These are phyloP conservation scores for Stegastes partitus DNA, from an alignment of 2,113 vertebrate species.

Conservation along the genomic window DNA sequence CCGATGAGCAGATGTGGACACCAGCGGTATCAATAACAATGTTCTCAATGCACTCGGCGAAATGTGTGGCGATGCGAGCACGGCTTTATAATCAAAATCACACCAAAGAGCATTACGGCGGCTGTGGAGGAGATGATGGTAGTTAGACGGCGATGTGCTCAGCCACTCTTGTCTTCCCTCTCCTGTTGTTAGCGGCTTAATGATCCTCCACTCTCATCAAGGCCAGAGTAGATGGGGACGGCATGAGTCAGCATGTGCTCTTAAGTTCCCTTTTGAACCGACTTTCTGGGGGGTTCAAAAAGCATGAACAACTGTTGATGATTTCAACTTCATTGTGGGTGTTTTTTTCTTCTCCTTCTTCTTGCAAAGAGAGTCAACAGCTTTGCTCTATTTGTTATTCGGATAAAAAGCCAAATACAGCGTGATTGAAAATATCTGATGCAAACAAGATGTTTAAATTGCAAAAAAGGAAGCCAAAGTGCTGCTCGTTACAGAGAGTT, in stretches of 20 bases:
- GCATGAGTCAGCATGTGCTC: constrained; percentile 47
- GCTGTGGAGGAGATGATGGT: constrained; percentile 37
- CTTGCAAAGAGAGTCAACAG: background rate
- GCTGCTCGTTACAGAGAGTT: constrained; percentile 46
- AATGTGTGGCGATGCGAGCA: constrained; percentile 30
- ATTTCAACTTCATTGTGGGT: constrained; percentile 9
- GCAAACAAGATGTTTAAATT: constrained; percentile 47
- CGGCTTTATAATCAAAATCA: constrained; percentile 43
- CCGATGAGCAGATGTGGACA: background rate
- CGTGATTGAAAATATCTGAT: constrained; percentile 33
- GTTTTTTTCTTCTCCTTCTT: too few species aligned
- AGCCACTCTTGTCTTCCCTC: constrained; percentile 47
- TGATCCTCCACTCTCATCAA: constrained; percentile 57
- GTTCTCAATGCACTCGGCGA: background rate
- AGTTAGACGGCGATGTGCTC: constrained; percentile 46
- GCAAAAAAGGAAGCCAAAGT: constrained; percentile 32
- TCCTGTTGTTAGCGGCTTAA: constrained; percentile 63
- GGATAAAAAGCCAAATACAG: constrained; percentile 23
- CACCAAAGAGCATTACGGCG: constrained; percentile 43
- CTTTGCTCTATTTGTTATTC: background rate
- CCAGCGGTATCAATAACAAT: background rate
- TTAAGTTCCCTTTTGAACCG: constrained; percentile 25
- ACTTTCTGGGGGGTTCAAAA: constrained; percentile 23
- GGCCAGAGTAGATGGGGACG: constrained; percentile 48
- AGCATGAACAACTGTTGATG: constrained; percentile 27